A percentile compares a stretch with the other conserved stretches of the same genome.
Conservation (phyloP, 1,140 invertebrate genomes). For the Drosophila sproati region DNA sequence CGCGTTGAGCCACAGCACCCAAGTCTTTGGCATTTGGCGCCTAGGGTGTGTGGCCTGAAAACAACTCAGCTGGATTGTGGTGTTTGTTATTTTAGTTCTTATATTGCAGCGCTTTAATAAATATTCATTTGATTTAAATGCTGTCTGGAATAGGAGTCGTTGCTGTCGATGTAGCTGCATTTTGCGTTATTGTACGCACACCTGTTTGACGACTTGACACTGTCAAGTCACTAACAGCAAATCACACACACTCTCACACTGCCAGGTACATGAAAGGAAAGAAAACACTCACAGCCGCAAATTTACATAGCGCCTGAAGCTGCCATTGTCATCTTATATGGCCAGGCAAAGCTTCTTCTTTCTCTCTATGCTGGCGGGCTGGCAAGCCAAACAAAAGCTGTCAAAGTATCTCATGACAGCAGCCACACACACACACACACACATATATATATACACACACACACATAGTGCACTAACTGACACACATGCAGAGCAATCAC, state of each 20-base stretch:
- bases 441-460: conserved; percentile 1
- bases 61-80: conserved; percentile 6
- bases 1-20: conserved; percentile 67
- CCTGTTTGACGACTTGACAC: conserved; percentile 61
- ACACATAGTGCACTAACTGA: conserved; percentile 30
- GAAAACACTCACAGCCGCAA: conserved; percentile 54
- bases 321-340: conserved; percentile 52
- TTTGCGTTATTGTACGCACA: conserved; percentile 57
- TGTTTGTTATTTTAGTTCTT: conserved; percentile 1
- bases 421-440: conserved; percentile 24
- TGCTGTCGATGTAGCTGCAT: conserved; percentile 28
- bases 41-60: conserved; percentile 19
- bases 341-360: conserved; percentile 14
- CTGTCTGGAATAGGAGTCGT: background rate
- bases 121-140: conserved; percentile 69
- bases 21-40: conserved; percentile 54
- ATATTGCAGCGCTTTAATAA: conserved; percentile 64
- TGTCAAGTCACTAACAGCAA: conserved; percentile 25
- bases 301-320: conserved; percentile 62
- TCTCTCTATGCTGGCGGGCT: conserved; percentile 12
- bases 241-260: conserved; percentile 18
- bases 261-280: conserved; percentile 28
- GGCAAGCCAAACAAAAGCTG: conserved; percentile 57
- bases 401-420: conserved; percentile 72
- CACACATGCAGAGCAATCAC: conserved; percentile 69